phyloP scores from a whole-genome alignment of 2,888 invertebrate genomes.

The Tachina fera region DNA sequence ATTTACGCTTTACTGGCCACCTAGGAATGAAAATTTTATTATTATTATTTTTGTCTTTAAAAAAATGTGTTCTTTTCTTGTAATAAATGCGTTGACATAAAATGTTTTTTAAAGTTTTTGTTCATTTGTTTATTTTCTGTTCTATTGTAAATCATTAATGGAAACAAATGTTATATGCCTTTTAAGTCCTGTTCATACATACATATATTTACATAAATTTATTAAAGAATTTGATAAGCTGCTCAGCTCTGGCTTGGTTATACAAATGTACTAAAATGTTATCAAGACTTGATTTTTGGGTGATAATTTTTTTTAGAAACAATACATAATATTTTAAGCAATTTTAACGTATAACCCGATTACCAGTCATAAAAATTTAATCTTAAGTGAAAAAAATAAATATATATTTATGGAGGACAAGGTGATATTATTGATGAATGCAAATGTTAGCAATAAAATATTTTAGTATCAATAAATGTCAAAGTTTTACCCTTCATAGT shows the following conservation, averaged over 20 bases:
- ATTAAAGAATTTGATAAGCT: slow-evolving; percentile 56
- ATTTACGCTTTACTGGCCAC: slow-evolving; percentile 81
- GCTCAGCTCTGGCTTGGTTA: not conserved
- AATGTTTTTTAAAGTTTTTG: slow-evolving; percentile 42
- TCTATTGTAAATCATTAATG: slow-evolving; percentile 35
- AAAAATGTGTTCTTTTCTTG: slow-evolving; percentile 39
- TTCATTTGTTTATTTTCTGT: not conserved
- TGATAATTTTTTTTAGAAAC: not conserved
- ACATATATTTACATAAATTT: slow-evolving; percentile 56
- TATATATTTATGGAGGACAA: not conserved
- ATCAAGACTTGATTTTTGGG: not conserved
- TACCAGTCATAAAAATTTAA: not conserved
- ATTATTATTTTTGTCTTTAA: slow-evolving; percentile 1
- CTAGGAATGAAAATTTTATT: slow-evolving; percentile 74
- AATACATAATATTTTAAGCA: not conserved
- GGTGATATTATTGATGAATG: not conserved
- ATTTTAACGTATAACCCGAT: not conserved
- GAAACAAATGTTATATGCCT: slow-evolving; percentile 49
- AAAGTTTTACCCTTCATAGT: too few relatives aligned
- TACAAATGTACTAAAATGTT: not conserved
- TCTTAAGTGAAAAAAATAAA: not conserved
- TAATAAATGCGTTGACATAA: slow-evolving; percentile 65
- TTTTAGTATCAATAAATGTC: too few relatives aligned
- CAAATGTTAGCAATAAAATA: too few relatives aligned
- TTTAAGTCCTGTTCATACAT: slow-evolving; percentile 47